These are phyloP conservation scores for Limnephilus rhombicus DNA, from an alignment of 2,888 invertebrate genomes.

Conservation along the genomic window DNA sequence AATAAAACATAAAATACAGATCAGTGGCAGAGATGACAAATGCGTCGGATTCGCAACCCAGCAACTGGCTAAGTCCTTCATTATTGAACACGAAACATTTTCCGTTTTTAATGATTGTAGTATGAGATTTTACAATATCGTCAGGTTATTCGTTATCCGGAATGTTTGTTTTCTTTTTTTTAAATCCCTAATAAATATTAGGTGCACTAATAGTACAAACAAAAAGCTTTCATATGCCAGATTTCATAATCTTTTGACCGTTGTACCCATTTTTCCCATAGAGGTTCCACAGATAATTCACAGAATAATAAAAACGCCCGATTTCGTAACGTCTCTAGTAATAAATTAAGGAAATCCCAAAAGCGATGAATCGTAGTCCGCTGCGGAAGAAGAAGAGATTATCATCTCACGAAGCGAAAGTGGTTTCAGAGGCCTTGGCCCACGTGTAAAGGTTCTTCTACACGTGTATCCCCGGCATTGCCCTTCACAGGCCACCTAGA, in stretches of 20 bases:
- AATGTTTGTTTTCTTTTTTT: background rate
- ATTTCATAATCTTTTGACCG: background rate
- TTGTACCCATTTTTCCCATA: background rate
- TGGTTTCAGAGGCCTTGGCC: conserved; percentile 42
- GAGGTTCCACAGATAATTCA: background rate
- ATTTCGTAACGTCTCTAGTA: background rate
- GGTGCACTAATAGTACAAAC: background rate
- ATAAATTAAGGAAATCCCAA: conserved; percentile 29
- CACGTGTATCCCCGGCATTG: conserved; percentile 26
- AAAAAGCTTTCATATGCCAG: background rate
- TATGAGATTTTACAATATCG: too few relatives aligned
- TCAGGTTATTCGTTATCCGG: too few relatives aligned
- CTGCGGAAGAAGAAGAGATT: conserved; percentile 33
- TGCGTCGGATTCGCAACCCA: too few relatives aligned
- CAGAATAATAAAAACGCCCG: conserved; percentile 12
- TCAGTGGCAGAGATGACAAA: too few relatives aligned
- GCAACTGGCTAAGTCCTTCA: too few relatives aligned
- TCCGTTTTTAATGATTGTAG: too few relatives aligned
- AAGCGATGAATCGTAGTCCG: conserved; percentile 5
- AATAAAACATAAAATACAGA: too few relatives aligned
- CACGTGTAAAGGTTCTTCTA: conserved; percentile 37
- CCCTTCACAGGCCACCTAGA: background rate
- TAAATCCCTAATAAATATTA: background rate
- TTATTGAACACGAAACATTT: too few relatives aligned
- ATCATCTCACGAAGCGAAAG: conserved; percentile 45